Percentiles rank a stretch among this genome's conserved stretches.
Conservation (phyloP, 2,888 invertebrate species). For the Nomada ferruginata region DNA sequence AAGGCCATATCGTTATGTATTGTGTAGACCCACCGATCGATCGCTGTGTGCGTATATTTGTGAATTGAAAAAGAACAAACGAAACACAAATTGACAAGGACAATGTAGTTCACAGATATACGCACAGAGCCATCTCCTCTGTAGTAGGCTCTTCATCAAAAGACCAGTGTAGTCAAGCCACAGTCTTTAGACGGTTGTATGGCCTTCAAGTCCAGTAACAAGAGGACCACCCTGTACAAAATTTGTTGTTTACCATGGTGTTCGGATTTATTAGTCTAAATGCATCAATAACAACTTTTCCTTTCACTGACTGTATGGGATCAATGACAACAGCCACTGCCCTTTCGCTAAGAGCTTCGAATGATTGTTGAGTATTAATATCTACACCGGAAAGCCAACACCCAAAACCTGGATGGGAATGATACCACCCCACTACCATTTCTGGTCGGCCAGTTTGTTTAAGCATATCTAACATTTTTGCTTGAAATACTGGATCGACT, state of each 20-base stretch:
- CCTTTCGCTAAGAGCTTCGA: slow-evolving; percentile 98
- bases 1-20: too few relatives aligned
- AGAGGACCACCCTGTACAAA: too few relatives aligned
- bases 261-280: slow-evolving; percentile 99
- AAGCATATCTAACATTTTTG: slow-evolving; percentile 99
- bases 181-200: too few relatives aligned
- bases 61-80: too few relatives aligned
- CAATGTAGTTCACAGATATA: too few relatives aligned
- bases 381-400: slow-evolving; percentile 99
- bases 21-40: too few relatives aligned
- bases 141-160: too few relatives aligned
- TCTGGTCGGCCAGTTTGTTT: slow-evolving; percentile 99
- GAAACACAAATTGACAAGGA: too few relatives aligned
- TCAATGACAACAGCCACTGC: slow-evolving; percentile 99
- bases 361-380: slow-evolving; percentile 99
- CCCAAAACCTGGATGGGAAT: slow-evolving; percentile 99
- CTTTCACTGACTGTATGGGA: slow-evolving; percentile 99
- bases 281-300: slow-evolving; percentile 99
- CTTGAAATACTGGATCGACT: slow-evolving; percentile 99
- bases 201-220: too few relatives aligned
- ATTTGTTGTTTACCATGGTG: slow-evolving; percentile 91
- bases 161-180: too few relatives aligned
- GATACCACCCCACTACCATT: slow-evolving; percentile 99
- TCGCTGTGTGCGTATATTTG: too few relatives aligned
- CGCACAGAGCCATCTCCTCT: too few relatives aligned